Evolutionary conservation across 2,113 vertebrate genomes (phyloP).

Genomic region (Poeciliopsis occidentalis): DNA sequence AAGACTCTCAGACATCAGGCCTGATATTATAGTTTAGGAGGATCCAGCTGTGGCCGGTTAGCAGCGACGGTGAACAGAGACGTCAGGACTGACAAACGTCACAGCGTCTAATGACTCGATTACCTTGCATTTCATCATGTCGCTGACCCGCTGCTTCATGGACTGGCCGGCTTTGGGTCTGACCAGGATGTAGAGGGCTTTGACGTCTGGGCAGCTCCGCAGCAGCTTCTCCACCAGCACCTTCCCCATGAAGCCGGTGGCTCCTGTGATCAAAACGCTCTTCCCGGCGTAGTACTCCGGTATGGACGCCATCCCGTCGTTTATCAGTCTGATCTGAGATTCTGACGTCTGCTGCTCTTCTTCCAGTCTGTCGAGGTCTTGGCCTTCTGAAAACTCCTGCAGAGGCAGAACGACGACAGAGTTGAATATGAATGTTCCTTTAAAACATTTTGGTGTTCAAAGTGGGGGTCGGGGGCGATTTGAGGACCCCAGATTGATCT

Average conservation of each 20-base stretch:
- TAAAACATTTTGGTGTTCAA: too few species aligned
- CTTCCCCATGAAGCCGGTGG: conserved; percentile 96
- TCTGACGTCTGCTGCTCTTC: conserved; percentile 36
- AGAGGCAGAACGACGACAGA: background rate
- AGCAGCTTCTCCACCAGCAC: conserved; percentile 95
- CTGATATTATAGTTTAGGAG: background rate
- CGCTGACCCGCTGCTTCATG: conserved; percentile 87
- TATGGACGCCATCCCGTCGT: conserved; percentile 83
- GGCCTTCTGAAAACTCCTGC: conserved; percentile 71
- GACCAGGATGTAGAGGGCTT: conserved; percentile 89
- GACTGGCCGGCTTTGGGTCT: conserved; percentile 91
- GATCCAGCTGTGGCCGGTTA: background rate
- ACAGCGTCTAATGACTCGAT: background rate
- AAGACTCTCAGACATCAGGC: background rate
- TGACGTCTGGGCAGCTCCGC: conserved; percentile 88
- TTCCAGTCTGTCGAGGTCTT: conserved; percentile 19
- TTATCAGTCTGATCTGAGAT: background rate
- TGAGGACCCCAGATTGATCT: too few species aligned
- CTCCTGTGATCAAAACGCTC: conserved; percentile 90
- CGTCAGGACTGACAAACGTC: background rate
- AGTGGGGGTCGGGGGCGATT: too few species aligned
- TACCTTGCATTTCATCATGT: conserved; percentile 93
- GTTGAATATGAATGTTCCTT: background rate
- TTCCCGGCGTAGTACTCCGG: conserved; percentile 89
- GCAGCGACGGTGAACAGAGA: background rate